Evolutionary conservation across 2,888 invertebrate species (phyloP), one percentile per base, ranked within the genome.

Genomic region (Caenorhabditis doughertyi): DNA sequence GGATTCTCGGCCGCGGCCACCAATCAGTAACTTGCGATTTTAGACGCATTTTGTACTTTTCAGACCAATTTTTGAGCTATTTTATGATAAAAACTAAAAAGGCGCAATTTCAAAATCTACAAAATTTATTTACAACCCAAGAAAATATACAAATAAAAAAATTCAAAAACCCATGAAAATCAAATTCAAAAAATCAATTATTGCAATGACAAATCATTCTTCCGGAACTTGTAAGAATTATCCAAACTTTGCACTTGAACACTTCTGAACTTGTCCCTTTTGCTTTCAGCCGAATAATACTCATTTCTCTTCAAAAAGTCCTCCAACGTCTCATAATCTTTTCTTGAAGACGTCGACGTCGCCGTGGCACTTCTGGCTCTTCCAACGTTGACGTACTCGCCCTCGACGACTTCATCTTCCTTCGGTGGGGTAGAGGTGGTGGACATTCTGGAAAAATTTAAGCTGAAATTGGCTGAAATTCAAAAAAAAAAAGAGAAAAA

Each of bases 261-360:
- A 56, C 8, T 67, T 47, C 67, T 62, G 49, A 72, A 79, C 13
- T 72, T 79, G 65, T 79, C 67, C 11, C 79, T 47, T 23, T 72
- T 72, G 39, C 32, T 51, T 2, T 79, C 70, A 16, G 79, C 79
- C 51, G 79, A 72, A 25, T n/a, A n/a, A n/a, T 72, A 65, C 32
- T 79, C 72, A 44, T 79, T 51, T 42, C 79, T n/a, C 51, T 79
- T 79, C 72, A 79, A 49, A 67, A 79, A 79, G 32, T 79, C 79
- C n/a, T 79, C 72, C 16, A 79, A 23, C 2, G 79, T 79, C 49
- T 79, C 72, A 27, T 79, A 72, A 16, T 79, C 79, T 27, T 79
- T 71, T 2, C 79, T 21, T 2, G 79, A 79, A 27, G 79, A 39
- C 11, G 72, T 79, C 3, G 79, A 79, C 4, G 79, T 72, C 16